These are phyloP conservation scores for Taeniopygia guttata DNA, from an alignment of 2,797 vertebrate genomes.

Conservation along the genomic window DNA sequence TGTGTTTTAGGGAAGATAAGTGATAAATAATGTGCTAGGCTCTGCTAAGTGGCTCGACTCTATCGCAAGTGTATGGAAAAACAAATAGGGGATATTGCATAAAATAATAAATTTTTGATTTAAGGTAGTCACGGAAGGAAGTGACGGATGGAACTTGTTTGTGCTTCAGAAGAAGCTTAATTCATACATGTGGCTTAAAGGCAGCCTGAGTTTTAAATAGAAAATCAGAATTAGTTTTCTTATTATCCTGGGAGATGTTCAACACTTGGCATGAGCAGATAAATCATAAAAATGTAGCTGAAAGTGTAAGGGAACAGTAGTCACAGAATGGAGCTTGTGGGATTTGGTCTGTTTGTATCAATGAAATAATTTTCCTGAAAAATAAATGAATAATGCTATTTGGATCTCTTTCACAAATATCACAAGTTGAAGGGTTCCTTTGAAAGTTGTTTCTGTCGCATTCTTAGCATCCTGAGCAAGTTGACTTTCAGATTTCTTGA, in stretches of 20 bases:
- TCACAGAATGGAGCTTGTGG: not conserved
- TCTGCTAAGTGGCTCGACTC: slow-evolving; percentile 12
- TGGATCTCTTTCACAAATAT: slow-evolving; percentile 53
- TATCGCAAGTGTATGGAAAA: not conserved
- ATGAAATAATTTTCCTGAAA: slow-evolving; percentile 47
- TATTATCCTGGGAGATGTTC: slow-evolving; percentile 35
- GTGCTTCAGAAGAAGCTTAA: not conserved
- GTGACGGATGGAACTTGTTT: not conserved
- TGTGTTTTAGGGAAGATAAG: not conserved
- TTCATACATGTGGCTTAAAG: not conserved
- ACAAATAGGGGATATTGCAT: slow-evolving; percentile 29
- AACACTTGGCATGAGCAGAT: slow-evolving; percentile 10
- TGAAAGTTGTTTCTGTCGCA: slow-evolving; percentile 42
- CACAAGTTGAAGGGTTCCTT: slow-evolving; percentile 39
- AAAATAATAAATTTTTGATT: slow-evolving; percentile 29
- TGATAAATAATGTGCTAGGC: slow-evolving; percentile 8
- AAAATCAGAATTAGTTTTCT: slow-evolving; percentile 30
- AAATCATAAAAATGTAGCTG: slow-evolving; percentile 18
- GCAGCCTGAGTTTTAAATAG: slow-evolving; percentile 29
- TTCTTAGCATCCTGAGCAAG: slow-evolving; percentile 29
- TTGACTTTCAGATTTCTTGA: slow-evolving; percentile 34
- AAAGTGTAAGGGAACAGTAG: not conserved
- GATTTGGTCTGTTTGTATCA: slow-evolving; percentile 36
- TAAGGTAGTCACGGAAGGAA: not conserved
- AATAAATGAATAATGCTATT: slow-evolving; percentile 65